Conservation (phyloP, 2,888 invertebrate genomes). For the Oxyscelio sp. region DNA sequence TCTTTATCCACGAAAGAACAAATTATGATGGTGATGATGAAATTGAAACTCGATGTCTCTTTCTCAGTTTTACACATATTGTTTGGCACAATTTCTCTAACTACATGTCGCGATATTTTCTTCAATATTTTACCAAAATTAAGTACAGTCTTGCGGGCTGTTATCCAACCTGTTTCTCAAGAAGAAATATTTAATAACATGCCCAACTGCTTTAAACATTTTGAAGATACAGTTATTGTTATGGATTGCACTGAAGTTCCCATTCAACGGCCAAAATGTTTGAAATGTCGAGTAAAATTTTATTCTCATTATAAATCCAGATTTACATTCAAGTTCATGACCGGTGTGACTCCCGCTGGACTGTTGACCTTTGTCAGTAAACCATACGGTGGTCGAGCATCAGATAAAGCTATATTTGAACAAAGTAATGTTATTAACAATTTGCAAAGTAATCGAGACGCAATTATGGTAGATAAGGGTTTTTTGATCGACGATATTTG, state of each 20-base stretch:
- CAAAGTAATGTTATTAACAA: slow-evolving; percentile 37
- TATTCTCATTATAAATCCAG: slow-evolving; percentile 4
- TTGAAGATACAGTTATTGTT: not conserved
- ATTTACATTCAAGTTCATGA: slow-evolving; percentile 10
- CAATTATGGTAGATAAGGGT: too few species aligned
- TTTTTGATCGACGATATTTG: slow-evolving; percentile 60
- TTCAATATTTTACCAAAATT: slow-evolving; percentile 5
- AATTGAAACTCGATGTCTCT: slow-evolving; percentile 1
- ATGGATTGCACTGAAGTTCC: slow-evolving; percentile 4
- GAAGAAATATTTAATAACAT: not conserved
- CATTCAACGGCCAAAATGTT: slow-evolving; percentile 4
- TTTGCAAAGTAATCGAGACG: slow-evolving; percentile 57
- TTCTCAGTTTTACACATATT: slow-evolving; percentile 9
- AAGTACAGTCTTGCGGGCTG: not conserved
- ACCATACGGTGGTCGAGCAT: slow-evolving; percentile 10
- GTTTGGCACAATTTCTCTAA: not conserved
- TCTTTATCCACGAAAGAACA: slow-evolving; percentile 1
- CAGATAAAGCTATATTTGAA: slow-evolving; percentile 73
- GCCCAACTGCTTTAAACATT: not conserved
- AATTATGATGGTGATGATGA: slow-evolving; percentile 27
- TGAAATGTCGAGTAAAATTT: not conserved
- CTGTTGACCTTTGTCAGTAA: not conserved
- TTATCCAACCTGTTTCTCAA: not conserved
- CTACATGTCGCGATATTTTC: slow-evolving; percentile 15
- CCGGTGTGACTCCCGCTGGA: slow-evolving; percentile 8